Evolutionary conservation across 2,113 vertebrate species (phyloP).

Genomic region (Gopherus flavomarginatus): DNA sequence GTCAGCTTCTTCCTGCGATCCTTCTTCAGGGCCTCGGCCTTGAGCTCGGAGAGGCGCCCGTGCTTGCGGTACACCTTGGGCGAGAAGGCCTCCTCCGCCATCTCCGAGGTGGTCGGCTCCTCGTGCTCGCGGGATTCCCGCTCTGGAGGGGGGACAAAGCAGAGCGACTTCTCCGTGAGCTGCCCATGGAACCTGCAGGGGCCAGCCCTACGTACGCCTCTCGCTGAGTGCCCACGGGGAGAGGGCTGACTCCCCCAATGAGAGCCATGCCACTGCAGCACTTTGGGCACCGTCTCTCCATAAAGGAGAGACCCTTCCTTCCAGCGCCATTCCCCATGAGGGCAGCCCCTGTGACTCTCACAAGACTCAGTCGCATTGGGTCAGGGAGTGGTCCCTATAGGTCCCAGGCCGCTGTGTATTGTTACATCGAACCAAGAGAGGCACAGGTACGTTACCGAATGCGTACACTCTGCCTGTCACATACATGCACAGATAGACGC

Average conservation of each 20-base stretch:
- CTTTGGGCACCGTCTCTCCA: background rate
- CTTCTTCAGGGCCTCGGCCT: constrained; percentile 90
- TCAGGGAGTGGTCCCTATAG: background rate
- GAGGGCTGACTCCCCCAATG: background rate
- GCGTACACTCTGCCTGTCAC: too few relatives aligned
- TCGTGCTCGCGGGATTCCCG: constrained; percentile 91
- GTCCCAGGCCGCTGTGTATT: too few relatives aligned
- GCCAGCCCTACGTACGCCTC: background rate
- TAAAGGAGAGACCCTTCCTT: background rate
- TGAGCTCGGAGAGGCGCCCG: constrained; percentile 84
- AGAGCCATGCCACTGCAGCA: background rate
- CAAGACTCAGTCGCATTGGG: background rate
- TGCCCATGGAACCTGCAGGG: too few relatives aligned
- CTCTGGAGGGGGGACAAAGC: constrained; percentile 76
- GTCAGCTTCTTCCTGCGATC: constrained; percentile 89
- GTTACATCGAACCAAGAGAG: background rate
- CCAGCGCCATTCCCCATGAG: background rate
- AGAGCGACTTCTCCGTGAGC: background rate
- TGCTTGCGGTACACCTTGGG: constrained; percentile 85
- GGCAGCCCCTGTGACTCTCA: background rate
- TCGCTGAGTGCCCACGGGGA: background rate
- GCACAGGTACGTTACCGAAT: too few relatives aligned
- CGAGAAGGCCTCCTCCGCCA: constrained; percentile 86
- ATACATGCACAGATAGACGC: background rate
- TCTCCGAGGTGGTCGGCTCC: constrained; percentile 87